phyloP scores from a whole-genome alignment of 1,140 invertebrate species.

The Aporrectodea caliginosa region DNA sequence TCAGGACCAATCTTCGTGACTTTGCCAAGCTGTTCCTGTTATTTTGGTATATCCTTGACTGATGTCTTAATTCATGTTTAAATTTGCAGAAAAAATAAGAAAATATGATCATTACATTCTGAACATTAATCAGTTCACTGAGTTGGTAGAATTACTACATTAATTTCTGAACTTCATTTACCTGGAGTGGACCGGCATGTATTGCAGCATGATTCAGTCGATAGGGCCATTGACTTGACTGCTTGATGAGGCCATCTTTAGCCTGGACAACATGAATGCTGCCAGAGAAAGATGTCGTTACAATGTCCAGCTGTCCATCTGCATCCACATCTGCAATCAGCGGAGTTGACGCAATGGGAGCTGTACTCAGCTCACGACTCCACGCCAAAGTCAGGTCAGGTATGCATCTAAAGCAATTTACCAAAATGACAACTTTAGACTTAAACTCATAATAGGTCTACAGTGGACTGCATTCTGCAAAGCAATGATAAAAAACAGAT shows the following conservation, averaged over 20 bases:
- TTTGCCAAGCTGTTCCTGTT: no score
- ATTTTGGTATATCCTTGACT: no score
- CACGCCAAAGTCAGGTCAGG: conserved; percentile 43
- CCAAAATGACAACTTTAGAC: no score
- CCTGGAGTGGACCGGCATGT: conserved; percentile 47
- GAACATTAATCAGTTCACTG: no score
- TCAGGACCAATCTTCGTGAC: no score
- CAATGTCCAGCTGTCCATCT: conserved; percentile 42
- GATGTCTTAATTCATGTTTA: no score
- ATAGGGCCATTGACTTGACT: conserved; percentile 43
- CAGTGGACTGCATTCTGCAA: no score
- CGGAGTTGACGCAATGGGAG: conserved; percentile 47
- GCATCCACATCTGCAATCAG: conserved; percentile 46
- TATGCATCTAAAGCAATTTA: conserved; percentile 42
- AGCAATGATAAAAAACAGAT: no score
- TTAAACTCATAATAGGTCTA: no score
- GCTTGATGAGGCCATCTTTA: conserved; percentile 40
- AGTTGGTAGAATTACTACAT: neutral
- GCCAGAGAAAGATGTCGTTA: conserved; percentile 46
- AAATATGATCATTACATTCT: no score
- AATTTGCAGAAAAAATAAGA: no score
- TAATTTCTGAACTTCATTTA: conserved; percentile 16
- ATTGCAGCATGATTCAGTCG: conserved; percentile 44
- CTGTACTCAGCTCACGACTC: conserved; percentile 45
- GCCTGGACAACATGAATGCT: conserved; percentile 43